Evolutionary conservation across 2,113 vertebrate genomes (phyloP).

Genomic region (Cettia cetti): DNA sequence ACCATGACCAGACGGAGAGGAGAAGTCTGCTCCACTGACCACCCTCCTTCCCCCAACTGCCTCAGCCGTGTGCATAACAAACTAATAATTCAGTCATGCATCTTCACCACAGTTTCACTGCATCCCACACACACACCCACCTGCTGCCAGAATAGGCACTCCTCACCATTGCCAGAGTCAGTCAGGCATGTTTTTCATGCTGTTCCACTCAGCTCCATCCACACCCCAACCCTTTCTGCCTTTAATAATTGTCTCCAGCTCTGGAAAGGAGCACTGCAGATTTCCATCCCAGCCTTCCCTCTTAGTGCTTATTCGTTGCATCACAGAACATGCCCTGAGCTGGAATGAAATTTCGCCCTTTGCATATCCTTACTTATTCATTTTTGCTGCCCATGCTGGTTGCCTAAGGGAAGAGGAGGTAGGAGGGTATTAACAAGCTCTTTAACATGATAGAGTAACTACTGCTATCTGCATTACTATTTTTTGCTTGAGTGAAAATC

Average conservation of each 20-base stretch:
- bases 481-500: neutral
- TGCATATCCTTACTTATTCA: conserved; percentile 12
- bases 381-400: neutral
- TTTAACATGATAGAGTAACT: neutral
- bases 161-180: neutral
- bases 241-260: conserved; percentile 20
- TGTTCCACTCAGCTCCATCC: conserved; percentile 33
- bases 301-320: neutral
- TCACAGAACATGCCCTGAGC: neutral
- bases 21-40: neutral
- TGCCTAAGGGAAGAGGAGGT: conserved; percentile 13
- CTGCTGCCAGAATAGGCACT: conserved; percentile 4
- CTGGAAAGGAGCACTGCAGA: neutral
- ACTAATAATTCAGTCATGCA: conserved; percentile 14
- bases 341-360: neutral
- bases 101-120: neutral
- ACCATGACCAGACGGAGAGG: neutral
- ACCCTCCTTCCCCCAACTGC: neutral
- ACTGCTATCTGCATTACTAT: neutral
- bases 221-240: neutral
- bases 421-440: conserved; percentile 9
- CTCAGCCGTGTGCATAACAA: neutral
- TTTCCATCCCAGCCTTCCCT: neutral
- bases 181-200: neutral
- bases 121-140: neutral